A percentile compares a stretch with the other conserved stretches of the same genome.
These are phyloP conservation scores for Zapus hudsonius DNA, from an alignment of 2,113 vertebrate genomes.

Conservation along the genomic window DNA sequence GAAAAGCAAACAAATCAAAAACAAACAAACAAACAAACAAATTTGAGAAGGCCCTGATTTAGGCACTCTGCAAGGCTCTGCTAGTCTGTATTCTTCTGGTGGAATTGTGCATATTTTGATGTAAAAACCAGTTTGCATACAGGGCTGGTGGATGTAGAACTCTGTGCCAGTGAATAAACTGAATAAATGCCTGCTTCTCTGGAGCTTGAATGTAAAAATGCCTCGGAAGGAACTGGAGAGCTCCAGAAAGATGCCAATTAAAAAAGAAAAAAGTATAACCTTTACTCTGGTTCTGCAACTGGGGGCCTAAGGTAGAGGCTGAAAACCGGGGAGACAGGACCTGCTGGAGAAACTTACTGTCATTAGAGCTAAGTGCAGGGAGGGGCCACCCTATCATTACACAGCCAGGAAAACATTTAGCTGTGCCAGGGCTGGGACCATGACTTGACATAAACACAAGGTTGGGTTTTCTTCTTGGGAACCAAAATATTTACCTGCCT, in stretches of 20 bases:
- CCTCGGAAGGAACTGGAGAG: neutral
- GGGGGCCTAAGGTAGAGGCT: neutral
- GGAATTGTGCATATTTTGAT: neutral
- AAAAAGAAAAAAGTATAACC: neutral
- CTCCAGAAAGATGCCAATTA: neutral
- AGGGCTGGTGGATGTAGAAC: too few species aligned
- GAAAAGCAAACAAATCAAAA: neutral
- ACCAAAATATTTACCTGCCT: conserved; percentile 64
- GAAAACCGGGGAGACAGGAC: conserved; percentile 50
- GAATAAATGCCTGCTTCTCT: neutral
- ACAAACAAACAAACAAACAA: neutral
- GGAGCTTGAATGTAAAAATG: neutral
- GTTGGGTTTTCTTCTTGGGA: conserved; percentile 49
- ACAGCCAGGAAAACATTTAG: conserved; percentile 68
- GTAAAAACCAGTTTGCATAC: neutral
- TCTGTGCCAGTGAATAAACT: too few species aligned
- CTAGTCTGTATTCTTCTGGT: neutral
- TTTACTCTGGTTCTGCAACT: neutral
- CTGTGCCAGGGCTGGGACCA: conserved; percentile 34
- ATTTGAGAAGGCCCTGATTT: neutral
- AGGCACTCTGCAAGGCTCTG: neutral
- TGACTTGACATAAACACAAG: conserved; percentile 70
- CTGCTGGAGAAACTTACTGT: neutral
- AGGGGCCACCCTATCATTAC: conserved; percentile 73
- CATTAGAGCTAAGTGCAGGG: conserved; percentile 53